These are phyloP conservation scores for Stomatorhinus ivindoensis DNA, from an alignment of 2,113 vertebrate species.

Conservation along the genomic window DNA sequence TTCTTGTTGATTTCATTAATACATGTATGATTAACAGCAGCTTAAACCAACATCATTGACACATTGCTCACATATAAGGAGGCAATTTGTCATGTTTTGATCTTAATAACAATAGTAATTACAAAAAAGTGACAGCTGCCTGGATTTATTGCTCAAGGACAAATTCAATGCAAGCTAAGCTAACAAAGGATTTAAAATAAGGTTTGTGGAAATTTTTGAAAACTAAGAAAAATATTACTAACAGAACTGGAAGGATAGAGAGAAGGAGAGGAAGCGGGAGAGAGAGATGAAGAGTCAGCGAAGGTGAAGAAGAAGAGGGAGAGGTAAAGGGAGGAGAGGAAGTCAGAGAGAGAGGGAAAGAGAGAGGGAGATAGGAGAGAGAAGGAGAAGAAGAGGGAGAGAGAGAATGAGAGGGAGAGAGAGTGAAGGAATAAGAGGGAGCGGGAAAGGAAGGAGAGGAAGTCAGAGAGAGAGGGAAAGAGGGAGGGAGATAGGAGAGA, in stretches of 20 bases:
- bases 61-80: neutral
- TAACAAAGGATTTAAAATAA: neutral
- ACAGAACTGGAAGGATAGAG: neutral
- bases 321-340: neutral
- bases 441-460: too few species aligned
- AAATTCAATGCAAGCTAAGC: neutral
- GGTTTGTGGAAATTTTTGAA: neutral
- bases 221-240: neutral
- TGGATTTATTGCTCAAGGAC: neutral
- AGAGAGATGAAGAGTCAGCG: neutral
- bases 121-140: neutral
- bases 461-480: too few species aligned
- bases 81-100: neutral
- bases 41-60: neutral
- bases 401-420: too few species aligned
- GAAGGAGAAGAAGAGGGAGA: too few species aligned
- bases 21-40: neutral
- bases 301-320: neutral
- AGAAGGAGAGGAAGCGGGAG: neutral
- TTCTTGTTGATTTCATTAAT: neutral
- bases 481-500: neutral
- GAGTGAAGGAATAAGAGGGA: too few species aligned
- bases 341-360: neutral
- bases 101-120: neutral
- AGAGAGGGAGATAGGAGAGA: neutral